Evolutionary conservation across 2,888 invertebrate genomes (phyloP).

Genomic region (Hipparchia semele): DNA sequence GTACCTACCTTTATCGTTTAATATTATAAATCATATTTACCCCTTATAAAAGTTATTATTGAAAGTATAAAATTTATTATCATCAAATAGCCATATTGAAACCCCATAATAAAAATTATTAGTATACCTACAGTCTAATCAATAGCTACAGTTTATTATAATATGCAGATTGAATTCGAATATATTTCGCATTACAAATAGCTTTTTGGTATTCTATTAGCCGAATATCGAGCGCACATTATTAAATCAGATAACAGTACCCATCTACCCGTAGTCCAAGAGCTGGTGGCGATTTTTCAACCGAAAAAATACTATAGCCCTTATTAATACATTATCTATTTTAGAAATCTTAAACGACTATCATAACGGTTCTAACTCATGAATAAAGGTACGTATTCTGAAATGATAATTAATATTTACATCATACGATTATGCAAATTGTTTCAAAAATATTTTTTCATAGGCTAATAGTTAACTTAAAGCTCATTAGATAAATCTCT

Average conservation of each 20-base stretch:
- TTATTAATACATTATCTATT: no score
- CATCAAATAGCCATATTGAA: background rate
- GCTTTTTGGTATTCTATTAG: slow-evolving; percentile 72
- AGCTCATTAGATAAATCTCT: no score
- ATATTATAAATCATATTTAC: background rate
- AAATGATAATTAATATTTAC: no score
- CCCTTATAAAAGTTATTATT: background rate
- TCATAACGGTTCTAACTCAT: no score
- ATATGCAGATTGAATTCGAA: slow-evolving; percentile 61
- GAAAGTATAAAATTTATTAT: background rate
- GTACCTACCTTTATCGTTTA: background rate
- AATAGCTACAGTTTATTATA: slow-evolving; percentile 58
- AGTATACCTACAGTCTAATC: slow-evolving; percentile 48
- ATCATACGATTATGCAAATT: no score
- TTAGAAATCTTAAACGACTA: no score
- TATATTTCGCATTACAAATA: slow-evolving; percentile 60
- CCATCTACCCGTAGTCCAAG: slow-evolving; percentile 24
- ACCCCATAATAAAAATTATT: background rate
- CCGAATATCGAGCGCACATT: slow-evolving; percentile 54
- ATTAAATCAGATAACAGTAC: slow-evolving; percentile 44
- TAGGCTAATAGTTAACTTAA: no score
- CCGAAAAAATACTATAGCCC: no score
- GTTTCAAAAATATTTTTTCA: no score
- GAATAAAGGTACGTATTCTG: no score
- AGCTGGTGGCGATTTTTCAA: background rate